Base-by-base conservation (phyloP, 2,113 vertebrate genomes). In the Neotoma lepida region DNA sequence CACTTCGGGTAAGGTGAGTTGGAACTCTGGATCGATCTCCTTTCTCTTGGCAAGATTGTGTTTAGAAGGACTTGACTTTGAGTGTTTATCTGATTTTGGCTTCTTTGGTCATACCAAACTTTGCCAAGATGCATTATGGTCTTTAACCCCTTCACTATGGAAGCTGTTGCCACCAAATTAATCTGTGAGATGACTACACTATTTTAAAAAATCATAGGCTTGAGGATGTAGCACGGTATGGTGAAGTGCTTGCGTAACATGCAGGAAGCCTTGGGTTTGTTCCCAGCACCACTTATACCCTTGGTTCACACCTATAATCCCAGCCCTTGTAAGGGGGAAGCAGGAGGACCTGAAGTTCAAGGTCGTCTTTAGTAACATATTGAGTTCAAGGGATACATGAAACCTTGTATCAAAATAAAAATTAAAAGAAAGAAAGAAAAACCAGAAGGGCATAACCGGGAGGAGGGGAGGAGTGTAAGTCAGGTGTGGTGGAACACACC, bases 191-290 rank as follows among this genome's bases (percentile, higher is more conserved):
- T 22, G 84, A 24, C 41, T 58, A 33, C 44, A 81, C n/a, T 90
- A 44, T 94, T 94, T 33, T 33, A 68, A 95, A 95, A 95, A 95
- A 33, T 33, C 26, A 30, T 22, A 24, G 17, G 17, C 8, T 30
- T 46, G 18, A 26, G 17, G 61, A 33, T 63, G 80, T 14, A 82
- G 14, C 51, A 41, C 80, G 61, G 81, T 63, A n/a, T 82, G 56
- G 14, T 41, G 44, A 63, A 44, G 56, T 61, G 80, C 22, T 82
- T 44, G 81, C 2, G 28, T 46, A 6, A 4, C 28, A 33, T 63
- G 39, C 56, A 3, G 44, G 81, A 41, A 82, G n/a, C n/a, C 39
- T 17, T 30, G n/a, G 56, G n/a, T 58, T 17, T 63, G n/a, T 84
- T 41, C 28, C 39, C 39, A 84, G 58, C 14, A 3, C 26, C 17